These are phyloP conservation scores for Panulirus ornatus DNA, from an alignment of 1,140 invertebrate genomes.

Conservation along the genomic window DNA sequence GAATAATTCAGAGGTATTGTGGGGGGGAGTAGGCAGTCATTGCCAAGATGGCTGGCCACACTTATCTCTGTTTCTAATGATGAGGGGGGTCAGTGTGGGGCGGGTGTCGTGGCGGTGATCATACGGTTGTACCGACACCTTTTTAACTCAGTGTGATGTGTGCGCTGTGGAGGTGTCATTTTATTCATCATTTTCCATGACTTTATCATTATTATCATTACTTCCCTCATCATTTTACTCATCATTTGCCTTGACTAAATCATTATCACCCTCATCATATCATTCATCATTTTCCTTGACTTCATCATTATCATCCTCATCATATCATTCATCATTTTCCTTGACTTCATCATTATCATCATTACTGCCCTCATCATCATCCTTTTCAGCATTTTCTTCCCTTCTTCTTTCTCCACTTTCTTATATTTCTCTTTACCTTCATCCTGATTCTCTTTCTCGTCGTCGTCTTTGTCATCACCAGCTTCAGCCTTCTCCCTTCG, in stretches of 20 bases:
- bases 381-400: background rate
- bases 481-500: background rate
- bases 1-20: too few species aligned
- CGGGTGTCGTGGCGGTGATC: background rate
- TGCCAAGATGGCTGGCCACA: background rate
- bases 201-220: too few species aligned
- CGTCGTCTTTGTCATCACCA: too few species aligned
- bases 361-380: background rate
- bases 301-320: too few species aligned
- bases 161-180: too few species aligned
- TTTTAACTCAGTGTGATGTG: too few species aligned
- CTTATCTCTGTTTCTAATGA: background rate
- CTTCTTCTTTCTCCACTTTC: background rate
- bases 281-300: background rate
- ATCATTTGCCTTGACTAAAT: too few species aligned
- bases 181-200: too few species aligned
- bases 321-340: background rate
- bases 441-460: too few species aligned
- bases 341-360: background rate
- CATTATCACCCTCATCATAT: background rate
- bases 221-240: too few species aligned
- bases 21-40: too few species aligned
- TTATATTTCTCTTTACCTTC: too few species aligned
- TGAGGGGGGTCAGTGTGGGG: background rate
- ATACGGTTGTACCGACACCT: background rate